A percentile compares a stretch with the other conserved stretches of the same genome.
Conservation (phyloP, 2,797 vertebrate species). For the Lepus oiostolus region DNA sequence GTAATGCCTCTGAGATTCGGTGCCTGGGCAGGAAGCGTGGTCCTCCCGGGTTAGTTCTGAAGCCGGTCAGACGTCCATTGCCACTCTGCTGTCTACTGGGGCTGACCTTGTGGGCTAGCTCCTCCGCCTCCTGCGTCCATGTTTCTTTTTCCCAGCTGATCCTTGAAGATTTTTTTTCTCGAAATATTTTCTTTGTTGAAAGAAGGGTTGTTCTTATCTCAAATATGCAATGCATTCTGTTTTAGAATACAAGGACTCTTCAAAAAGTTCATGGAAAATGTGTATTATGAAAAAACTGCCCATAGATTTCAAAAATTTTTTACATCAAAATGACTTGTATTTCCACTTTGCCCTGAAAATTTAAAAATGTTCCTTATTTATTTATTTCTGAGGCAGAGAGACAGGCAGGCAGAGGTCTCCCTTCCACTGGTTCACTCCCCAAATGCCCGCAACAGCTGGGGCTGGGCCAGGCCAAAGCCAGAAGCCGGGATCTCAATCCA, state of each 20-base stretch:
- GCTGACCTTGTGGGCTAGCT: neutral
- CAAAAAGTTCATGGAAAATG: too few relatives aligned
- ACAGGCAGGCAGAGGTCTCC: too few relatives aligned
- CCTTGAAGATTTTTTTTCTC: neutral
- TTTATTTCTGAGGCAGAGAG: too few relatives aligned
- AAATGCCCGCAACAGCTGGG: too few relatives aligned
- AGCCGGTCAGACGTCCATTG: neutral
- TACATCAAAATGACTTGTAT: too few relatives aligned
- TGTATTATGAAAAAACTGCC: too few relatives aligned
- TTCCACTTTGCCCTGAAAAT: too few relatives aligned
- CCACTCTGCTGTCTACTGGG: neutral
- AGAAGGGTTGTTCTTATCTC: neutral
- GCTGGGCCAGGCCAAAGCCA: too few relatives aligned
- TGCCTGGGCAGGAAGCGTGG: rapidly evolving
- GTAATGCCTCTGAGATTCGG: neutral
- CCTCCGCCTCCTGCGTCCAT: rapidly evolving
- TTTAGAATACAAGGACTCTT: neutral
- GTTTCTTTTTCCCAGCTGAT: neutral
- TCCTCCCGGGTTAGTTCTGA: neutral
- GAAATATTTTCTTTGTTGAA: neutral
- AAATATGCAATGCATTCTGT: neutral
- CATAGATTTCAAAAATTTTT: too few relatives aligned
- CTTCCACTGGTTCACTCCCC: too few relatives aligned
- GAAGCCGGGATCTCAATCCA: too few relatives aligned
- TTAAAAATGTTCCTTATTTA: too few relatives aligned